A percentile compares a stretch with the other conserved stretches of the same genome.
Conservation (phyloP, 2,888 invertebrate species). For the Drosophila monieri region DNA sequence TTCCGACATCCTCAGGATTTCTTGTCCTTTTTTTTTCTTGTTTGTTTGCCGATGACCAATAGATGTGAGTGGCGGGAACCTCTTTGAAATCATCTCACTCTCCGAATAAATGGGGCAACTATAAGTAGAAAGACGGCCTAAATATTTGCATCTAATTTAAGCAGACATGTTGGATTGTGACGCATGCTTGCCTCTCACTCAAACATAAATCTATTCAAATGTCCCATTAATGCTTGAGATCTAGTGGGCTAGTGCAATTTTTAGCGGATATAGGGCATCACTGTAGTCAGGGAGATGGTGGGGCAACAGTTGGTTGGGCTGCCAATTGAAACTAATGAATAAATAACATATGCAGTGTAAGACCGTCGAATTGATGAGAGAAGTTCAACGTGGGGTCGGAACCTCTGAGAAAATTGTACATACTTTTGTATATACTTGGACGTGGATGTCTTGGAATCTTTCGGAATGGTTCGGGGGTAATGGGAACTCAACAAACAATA, state of each 20-base stretch:
- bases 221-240: slow-evolving; percentile 34
- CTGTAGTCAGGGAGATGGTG: slow-evolving; percentile 1
- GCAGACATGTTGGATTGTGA: slow-evolving; percentile 32
- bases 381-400: slow-evolving; percentile 86
- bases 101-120: slow-evolving; percentile 21
- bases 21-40: not conserved
- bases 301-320: slow-evolving; percentile 45
- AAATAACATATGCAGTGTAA: slow-evolving; percentile 56
- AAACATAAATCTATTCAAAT: slow-evolving; percentile 50
- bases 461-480: slow-evolving; percentile 11
- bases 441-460: not conserved
- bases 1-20: slow-evolving; percentile 15
- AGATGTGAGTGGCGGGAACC: slow-evolving; percentile 4
- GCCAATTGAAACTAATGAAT: slow-evolving; percentile 72
- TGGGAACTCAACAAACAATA: slow-evolving; percentile 26
- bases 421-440: not conserved
- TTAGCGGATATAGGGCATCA: slow-evolving; percentile 19
- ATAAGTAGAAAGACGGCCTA: slow-evolving; percentile 17
- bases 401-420: slow-evolving; percentile 84
- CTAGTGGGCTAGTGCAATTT: slow-evolving; percentile 36
- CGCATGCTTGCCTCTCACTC: slow-evolving; percentile 29
- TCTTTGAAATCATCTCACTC: slow-evolving; percentile 5
- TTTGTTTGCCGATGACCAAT: slow-evolving; percentile 23
- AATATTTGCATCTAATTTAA: slow-evolving; percentile 54
- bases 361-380: slow-evolving; percentile 55